Evolutionary conservation across 2,888 invertebrate genomes (phyloP).

Genomic region (Cryptocheilus praepositus): DNA sequence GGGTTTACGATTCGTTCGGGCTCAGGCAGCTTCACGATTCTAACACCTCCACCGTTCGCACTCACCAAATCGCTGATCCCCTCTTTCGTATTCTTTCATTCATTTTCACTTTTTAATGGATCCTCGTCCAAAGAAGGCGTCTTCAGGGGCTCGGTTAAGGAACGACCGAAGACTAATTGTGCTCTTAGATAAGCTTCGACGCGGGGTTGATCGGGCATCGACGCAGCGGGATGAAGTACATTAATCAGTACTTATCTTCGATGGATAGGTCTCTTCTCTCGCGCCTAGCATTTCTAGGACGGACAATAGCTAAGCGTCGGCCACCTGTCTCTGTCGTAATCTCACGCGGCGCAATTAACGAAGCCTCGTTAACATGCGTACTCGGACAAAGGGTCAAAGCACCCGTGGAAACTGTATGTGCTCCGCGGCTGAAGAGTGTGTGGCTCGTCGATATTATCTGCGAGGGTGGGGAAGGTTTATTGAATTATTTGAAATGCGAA

Average conservation of each 20-base stretch:
- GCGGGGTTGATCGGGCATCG: background rate
- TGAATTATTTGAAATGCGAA: too few species aligned
- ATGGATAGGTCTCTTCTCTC: constrained; percentile 34
- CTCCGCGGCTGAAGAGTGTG: constrained; percentile 4
- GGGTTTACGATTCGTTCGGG: constrained; percentile 39
- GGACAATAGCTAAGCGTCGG: constrained; percentile 57
- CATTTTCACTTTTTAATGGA: background rate
- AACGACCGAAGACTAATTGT: too few species aligned
- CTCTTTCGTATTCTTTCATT: too few species aligned
- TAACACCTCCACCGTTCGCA: background rate
- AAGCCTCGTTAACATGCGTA: constrained; percentile 52
- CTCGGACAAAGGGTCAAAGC: constrained; percentile 50
- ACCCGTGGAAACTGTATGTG: constrained; percentile 47
- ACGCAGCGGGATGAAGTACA: constrained; percentile 35
- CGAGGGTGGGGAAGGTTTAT: too few species aligned
- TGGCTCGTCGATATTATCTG: too few species aligned
- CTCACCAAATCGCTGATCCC: too few species aligned
- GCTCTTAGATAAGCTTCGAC: background rate
- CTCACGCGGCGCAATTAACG: constrained; percentile 62
- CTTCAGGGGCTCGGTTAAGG: too few species aligned
- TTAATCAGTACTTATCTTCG: constrained; percentile 53
- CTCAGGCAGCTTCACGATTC: constrained; percentile 5
- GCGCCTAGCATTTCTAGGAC: constrained; percentile 46
- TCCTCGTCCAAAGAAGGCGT: background rate
- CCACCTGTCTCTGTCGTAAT: constrained; percentile 66